A percentile compares a stretch with the other conserved stretches of the same genome.
These are phyloP conservation scores for Platycercus adscitus DNA, from an alignment of 2,113 vertebrate genomes.

Conservation along the genomic window DNA sequence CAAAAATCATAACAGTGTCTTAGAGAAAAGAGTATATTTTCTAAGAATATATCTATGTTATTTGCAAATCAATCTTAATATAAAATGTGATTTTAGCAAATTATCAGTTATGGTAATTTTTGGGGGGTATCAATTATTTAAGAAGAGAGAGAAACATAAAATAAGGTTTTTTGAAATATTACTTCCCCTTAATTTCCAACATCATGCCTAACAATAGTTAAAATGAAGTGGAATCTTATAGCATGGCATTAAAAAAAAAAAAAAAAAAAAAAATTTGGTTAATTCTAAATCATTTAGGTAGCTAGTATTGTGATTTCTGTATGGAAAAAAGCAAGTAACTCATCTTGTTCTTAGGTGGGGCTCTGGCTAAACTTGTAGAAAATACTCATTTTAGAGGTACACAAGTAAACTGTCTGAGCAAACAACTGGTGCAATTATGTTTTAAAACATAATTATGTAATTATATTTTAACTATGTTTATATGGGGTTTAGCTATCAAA, in stretches of 20 bases:
- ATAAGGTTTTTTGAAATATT: background rate
- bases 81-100: background rate
- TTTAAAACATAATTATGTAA: background rate
- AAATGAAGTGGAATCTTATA: background rate
- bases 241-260: background rate
- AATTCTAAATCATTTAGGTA: background rate
- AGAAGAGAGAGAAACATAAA: background rate
- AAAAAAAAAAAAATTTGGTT: background rate
- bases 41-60: background rate
- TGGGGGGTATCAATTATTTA: background rate
- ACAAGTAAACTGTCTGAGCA: background rate
- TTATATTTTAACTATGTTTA: background rate
- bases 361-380: background rate
- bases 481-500: background rate
- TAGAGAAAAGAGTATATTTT: background rate
- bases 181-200: background rate
- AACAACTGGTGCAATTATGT: background rate
- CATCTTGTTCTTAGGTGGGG: background rate
- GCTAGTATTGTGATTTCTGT: background rate
- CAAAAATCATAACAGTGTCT: background rate
- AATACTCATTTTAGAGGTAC: background rate
- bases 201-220: background rate
- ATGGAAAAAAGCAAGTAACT: background rate
- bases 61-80: background rate
- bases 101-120: background rate